Evolutionary conservation across 1,140 invertebrate genomes (phyloP).

Genomic region (Ridgeia piscesae): DNA sequence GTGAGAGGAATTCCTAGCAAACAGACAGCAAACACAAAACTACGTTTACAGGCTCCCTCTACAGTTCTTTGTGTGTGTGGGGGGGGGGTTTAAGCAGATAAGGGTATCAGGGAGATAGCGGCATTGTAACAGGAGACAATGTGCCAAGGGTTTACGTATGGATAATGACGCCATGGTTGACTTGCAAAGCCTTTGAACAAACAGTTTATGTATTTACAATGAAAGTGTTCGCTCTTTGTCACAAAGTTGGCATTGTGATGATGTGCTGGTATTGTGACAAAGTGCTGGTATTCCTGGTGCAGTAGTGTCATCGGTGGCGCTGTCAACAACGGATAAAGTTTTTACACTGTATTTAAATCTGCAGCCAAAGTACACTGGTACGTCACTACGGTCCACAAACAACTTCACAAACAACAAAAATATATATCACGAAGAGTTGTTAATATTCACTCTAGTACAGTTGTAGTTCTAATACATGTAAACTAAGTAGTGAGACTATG

Average conservation of each 20-base stretch:
- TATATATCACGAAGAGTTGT: no score
- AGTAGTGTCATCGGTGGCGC: neutral
- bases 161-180: neutral
- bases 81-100: neutral
- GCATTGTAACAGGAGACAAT: neutral
- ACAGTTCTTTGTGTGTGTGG: neutral
- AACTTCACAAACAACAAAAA: no score
- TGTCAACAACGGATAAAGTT: neutral
- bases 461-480: neutral
- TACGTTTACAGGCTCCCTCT: neutral
- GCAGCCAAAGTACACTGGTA: neutral
- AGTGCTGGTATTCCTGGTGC: neutral
- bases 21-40: neutral
- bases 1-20: slow-evolving; percentile 57
- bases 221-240: neutral
- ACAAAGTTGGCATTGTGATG: neutral
- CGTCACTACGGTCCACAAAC: no score
- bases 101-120: neutral
- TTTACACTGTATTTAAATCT: neutral
- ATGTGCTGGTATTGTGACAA: neutral
- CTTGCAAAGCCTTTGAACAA: neutral
- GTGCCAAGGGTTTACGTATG: neutral
- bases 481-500: no score
- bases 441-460: neutral
- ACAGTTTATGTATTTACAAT: slow-evolving; percentile 3